Evolutionary conservation across 2,888 invertebrate genomes (phyloP), one percentile per base, ranked within the genome.

Genomic region (Thyatira batis): DNA sequence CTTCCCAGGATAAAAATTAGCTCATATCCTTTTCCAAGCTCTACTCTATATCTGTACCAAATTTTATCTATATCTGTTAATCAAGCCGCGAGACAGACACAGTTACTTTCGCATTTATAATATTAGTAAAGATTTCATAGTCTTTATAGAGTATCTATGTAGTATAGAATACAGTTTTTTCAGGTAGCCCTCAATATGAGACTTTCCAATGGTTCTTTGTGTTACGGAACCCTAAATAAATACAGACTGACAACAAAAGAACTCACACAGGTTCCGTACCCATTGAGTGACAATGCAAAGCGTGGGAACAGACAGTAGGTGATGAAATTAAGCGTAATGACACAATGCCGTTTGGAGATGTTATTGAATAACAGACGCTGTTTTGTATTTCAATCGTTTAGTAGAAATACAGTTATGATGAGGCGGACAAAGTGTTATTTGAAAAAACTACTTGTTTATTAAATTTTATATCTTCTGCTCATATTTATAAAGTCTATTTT

Each of bases 221-320:
- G 3, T 4, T 13, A 11, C n/a, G n/a, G 33, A 13, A 33, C 13
- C 33, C 33, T 33, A 48, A 27, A 10, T 17, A 13, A 25, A 27
- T n/a, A 6, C 17, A 23, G 27, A 17, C 5, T 9, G 6, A 23
- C 2, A 13, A 25, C 13, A 48, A 28, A 25, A 27, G 48, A 48
- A 48, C 27, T 27, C 28, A 3, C 17, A n/a, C 23, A 25, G 27
- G 3, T 9, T 5, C 23, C 27, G 48, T 28, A 17, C 13, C 17
- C 48, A 27, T 6, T 39, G 39, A 17, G 27, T 17, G 28, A 48
- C 48, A 48, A 27, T 48, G 17, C 49, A 44, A 52, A 50, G 55
- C 60, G 71, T 73, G 73, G 69, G 74, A 73, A 73, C 57, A 28
- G n/a, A 20, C 28, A 43, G 53, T 61, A 57, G 61, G 53, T 9